Evolutionary conservation across 2,888 invertebrate genomes (phyloP), one percentile per base, ranked within the genome.

Genomic region (Junonia oenone): DNA sequence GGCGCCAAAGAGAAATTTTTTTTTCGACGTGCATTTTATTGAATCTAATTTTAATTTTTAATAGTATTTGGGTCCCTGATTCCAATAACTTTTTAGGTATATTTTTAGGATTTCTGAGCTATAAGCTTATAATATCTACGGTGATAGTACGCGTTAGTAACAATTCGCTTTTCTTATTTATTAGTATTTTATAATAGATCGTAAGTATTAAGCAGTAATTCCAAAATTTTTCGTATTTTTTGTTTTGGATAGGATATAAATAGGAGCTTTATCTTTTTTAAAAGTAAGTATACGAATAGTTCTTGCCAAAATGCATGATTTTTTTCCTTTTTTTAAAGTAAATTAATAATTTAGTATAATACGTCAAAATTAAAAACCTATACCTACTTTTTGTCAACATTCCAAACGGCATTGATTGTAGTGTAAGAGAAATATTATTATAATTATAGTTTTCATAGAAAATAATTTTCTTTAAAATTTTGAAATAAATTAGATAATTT

Each of bases 271-370:
- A 56, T 46, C 26, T 19, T 17, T 22, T 38, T 53, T 52, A 33
- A 51, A 22, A 22, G 22, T 22, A 22, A 45, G 56, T 61, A 63
- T 58, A 60, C 58, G 57, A 58, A 45, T 56, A 63, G 45, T 48
- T 76, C 73, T 78, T 78, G 76, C 76, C 77, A 74, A 71, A 68
- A 63, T 35, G 54, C 51, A 45, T 35, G 6, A 40, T 33, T 45
- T 35, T 43, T 35, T 14, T n/a, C n/a, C 11, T 27, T 15, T 43
- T 51, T 33, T 60, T 38, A 53, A 38, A 38, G 14, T 19, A 40
- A 3, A 4, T 37, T 2, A 15, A 37, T 19, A 33, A 0, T 38
- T 19, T 38, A 17, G 6, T 17, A 4, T 17, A 15, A 38, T 17
- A 17, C 9, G 17, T 17, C 9, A 17, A 11, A 17, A 19, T 6